Evolutionary conservation across 2,797 vertebrate genomes (phyloP).

Genomic region (Huso huso): DNA sequence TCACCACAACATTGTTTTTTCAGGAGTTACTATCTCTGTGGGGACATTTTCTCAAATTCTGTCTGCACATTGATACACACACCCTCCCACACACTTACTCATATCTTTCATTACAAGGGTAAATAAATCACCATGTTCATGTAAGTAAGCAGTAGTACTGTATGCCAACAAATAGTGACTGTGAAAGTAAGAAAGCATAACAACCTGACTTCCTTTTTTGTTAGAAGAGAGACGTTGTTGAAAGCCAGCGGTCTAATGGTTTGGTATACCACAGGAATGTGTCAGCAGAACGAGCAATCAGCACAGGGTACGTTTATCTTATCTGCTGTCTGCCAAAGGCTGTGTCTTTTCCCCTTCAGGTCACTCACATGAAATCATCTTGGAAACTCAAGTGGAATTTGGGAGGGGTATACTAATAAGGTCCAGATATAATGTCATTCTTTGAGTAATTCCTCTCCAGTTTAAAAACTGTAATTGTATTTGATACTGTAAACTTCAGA

Average conservation of each 20-base stretch:
- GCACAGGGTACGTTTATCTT: background rate
- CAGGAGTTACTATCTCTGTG: too few relatives aligned
- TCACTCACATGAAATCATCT: background rate
- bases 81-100: background rate
- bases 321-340: background rate
- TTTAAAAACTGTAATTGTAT: background rate
- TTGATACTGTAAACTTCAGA: too few relatives aligned
- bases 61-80: background rate
- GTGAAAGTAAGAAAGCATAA: slow-evolving; percentile 19
- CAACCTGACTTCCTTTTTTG: slow-evolving; percentile 21
- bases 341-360: slow-evolving; percentile 4
- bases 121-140: slow-evolving; percentile 16
- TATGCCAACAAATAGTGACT: slow-evolving; percentile 17
- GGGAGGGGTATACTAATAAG: background rate
- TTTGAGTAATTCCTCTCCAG: background rate
- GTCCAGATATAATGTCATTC: background rate
- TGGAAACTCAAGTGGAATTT: background rate
- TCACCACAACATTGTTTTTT: too few relatives aligned
- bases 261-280: slow-evolving; percentile 12
- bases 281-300: background rate
- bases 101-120: slow-evolving; percentile 13
- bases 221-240: background rate
- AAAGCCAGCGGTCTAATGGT: slow-evolving; percentile 1
- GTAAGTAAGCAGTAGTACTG: background rate
- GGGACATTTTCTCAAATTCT: too few relatives aligned